Evolutionary conservation across 2,113 vertebrate species (phyloP).

Genomic region (Prunella fulvescens): DNA sequence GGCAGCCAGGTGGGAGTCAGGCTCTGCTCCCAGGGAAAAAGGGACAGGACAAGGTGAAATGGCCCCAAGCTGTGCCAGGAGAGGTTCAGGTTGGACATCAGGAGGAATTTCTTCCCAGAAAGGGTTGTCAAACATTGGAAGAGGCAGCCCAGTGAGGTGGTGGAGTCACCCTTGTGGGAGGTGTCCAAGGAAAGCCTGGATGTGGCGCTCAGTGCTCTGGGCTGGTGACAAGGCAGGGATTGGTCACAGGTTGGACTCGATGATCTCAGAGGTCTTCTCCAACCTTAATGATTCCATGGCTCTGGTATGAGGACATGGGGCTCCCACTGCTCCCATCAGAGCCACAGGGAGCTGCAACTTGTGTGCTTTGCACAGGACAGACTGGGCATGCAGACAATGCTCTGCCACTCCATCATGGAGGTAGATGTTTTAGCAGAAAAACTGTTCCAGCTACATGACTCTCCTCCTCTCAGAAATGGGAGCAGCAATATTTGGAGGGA

Average conservation of each 20-base stretch:
- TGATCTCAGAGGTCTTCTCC: neutral
- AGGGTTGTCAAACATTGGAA: neutral
- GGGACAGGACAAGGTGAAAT: neutral
- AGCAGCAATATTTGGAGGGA: neutral
- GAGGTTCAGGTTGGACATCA: neutral
- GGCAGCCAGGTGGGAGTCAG: neutral
- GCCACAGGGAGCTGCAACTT: neutral
- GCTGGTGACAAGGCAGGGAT: neutral
- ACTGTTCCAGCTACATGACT: neutral
- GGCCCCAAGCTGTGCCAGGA: neutral
- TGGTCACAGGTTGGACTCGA: accelerated
- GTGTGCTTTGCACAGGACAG: neutral
- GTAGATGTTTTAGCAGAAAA: neutral
- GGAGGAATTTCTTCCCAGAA: neutral
- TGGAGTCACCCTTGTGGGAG: neutral
- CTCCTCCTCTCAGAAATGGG: neutral
- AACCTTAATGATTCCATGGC: neutral
- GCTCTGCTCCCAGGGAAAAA: neutral
- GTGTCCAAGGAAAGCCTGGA: neutral
- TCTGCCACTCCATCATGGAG: neutral
- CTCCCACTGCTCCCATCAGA: neutral
- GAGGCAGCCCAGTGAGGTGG: neutral
- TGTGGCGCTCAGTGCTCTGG: neutral
- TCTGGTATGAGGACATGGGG: neutral
- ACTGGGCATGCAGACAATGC: neutral